phyloP scores from a whole-genome alignment of 2,888 invertebrate species.

The Spodoptera picta region DNA sequence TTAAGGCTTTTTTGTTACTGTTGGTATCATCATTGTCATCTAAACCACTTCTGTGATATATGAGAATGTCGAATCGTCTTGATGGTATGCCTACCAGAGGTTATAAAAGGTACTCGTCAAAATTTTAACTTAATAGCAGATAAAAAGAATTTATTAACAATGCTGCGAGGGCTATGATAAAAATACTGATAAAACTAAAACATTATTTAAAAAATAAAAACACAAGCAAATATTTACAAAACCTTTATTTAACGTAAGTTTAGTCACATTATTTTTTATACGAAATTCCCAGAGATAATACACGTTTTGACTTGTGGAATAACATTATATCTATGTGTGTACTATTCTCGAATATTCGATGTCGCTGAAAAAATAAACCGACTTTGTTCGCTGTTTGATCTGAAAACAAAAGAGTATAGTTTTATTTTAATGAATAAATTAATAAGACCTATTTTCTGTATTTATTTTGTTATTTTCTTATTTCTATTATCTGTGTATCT shows the following conservation, averaged over 20 bases:
- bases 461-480: not conserved
- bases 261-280: constrained; percentile 29
- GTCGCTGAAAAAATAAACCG: constrained; percentile 50
- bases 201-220: too few species aligned
- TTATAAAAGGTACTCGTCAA: too few species aligned
- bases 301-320: constrained; percentile 27
- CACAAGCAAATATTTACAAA: too few species aligned
- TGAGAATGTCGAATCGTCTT: too few species aligned
- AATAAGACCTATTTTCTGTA: constrained; percentile 6
- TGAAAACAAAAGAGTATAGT: constrained; percentile 32
- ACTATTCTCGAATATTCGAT: constrained; percentile 46
- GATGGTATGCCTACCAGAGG: too few species aligned
- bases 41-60: too few species aligned
- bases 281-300: constrained; percentile 8
- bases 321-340: constrained; percentile 12
- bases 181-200: too few species aligned
- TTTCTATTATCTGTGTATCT: not conserved
- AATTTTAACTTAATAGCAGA: too few species aligned
- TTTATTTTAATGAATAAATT: constrained; percentile 34
- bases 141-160: too few species aligned
- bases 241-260: not conserved
- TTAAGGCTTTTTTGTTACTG: constrained; percentile 46
- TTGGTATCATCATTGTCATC: too few species aligned
- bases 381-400: constrained; percentile 25
- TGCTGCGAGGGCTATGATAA: too few species aligned